phyloP scores from a whole-genome alignment of 2,113 vertebrate genomes.

The Oncorhynchus clarkii region DNA sequence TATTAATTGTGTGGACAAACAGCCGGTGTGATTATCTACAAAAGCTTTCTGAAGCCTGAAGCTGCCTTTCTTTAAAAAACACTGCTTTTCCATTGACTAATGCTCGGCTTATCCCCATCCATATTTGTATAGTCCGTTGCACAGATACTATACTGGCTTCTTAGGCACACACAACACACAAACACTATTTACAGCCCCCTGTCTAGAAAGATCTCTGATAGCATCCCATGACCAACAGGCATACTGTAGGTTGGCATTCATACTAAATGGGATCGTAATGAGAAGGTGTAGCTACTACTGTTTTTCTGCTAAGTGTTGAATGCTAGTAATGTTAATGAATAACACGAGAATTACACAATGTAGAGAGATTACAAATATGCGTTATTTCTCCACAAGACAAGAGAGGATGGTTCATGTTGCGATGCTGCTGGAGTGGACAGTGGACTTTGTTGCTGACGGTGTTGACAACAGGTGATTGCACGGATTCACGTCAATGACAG shows the following conservation, averaged over 20 bases:
- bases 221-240: no score
- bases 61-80: neutral
- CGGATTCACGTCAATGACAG: no score
- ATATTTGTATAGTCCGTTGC: constrained; percentile 10
- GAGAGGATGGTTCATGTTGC: no score
- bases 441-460: no score
- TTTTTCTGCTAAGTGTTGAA: neutral
- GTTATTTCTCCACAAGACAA: no score
- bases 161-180: neutral
- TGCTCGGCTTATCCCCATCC: constrained; percentile 7
- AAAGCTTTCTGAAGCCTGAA: neutral
- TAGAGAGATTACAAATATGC: no score
- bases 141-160: neutral
- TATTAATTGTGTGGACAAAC: neutral
- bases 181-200: neutral
- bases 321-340: no score
- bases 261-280: no score
- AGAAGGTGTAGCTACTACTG: no score
- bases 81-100: neutral
- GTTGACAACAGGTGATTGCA: neutral
- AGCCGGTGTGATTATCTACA: neutral
- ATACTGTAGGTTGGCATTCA: no score
- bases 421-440: neutral
- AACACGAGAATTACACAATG: no score
- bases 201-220: no score